phyloP scores from a whole-genome alignment of 2,797 vertebrate genomes.

The Cyclura pinguis region DNA sequence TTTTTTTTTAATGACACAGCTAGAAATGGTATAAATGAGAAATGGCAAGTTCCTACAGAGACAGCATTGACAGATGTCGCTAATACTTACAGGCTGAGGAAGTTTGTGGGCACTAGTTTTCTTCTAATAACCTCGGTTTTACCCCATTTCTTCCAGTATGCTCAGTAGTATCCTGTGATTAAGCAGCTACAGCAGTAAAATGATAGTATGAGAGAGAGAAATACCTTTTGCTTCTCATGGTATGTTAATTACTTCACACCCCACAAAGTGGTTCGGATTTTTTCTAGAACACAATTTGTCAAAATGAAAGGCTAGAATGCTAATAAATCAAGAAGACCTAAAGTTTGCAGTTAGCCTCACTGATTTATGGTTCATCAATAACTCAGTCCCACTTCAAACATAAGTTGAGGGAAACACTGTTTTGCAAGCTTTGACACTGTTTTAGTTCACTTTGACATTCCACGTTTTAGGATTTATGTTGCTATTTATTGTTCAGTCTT shows the following conservation, averaged over 20 bases:
- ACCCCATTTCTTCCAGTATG: too few species aligned
- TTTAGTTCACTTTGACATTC: constrained; percentile 57
- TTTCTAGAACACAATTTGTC: constrained; percentile 9
- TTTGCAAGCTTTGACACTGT: constrained; percentile 58
- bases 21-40: not conserved
- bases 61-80: not conserved
- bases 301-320: not conserved
- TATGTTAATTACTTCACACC: constrained; percentile 13
- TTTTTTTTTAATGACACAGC: not conserved
- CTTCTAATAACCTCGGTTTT: not conserved
- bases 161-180: not conserved
- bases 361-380: constrained; percentile 64
- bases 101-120: not conserved
- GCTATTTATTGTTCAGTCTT: constrained; percentile 35
- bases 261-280: too few species aligned
- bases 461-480: constrained; percentile 19
- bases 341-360: constrained; percentile 41
- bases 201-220: not conserved
- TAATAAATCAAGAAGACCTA: constrained; percentile 50
- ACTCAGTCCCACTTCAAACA: constrained; percentile 32
- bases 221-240: not conserved
- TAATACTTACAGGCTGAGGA: not conserved
- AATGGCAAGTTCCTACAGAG: constrained; percentile 38
- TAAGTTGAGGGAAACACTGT: constrained; percentile 49
- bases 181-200: not conserved